phyloP scores from a whole-genome alignment of 35 echinoderm and acorn worm genomes.

The Diadema setosum region DNA sequence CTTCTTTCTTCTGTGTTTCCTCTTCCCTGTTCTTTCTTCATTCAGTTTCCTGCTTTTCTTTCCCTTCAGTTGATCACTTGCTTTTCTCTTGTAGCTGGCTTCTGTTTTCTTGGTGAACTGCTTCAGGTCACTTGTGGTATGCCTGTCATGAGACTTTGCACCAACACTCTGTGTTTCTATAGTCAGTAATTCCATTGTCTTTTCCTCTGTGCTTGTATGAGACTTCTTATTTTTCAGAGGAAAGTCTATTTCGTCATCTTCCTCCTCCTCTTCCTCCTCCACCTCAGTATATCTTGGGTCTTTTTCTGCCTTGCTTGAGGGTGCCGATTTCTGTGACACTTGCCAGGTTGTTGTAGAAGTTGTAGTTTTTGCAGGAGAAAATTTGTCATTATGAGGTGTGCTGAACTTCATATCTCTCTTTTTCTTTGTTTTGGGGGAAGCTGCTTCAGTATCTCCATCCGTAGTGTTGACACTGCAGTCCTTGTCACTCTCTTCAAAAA shows the following conservation, averaged over 20 bases:
- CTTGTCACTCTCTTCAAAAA: no score
- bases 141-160: not conserved
- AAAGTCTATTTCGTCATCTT: conserved; percentile 13
- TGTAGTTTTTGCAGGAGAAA: no score
- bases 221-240: not conserved
- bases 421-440: no score
- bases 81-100: not conserved
- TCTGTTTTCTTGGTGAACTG: not conserved
- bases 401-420: no score
- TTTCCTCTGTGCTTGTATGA: not conserved
- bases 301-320: no score
- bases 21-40: not conserved
- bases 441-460: no score
- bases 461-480: no score
- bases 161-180: not conserved
- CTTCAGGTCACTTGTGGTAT: not conserved
- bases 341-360: no score
- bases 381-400: no score
- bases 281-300: no score
- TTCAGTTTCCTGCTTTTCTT: not conserved
- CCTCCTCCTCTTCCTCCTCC: not conserved
- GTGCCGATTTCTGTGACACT: no score
- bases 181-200: not conserved
- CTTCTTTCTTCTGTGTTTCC: not conserved
- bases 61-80: not conserved